A percentile compares a stretch with the other conserved stretches of the same genome.
Evolutionary conservation across 1,140 invertebrate genomes (phyloP).

Genomic region (Yoshiicerus persimilis): DNA sequence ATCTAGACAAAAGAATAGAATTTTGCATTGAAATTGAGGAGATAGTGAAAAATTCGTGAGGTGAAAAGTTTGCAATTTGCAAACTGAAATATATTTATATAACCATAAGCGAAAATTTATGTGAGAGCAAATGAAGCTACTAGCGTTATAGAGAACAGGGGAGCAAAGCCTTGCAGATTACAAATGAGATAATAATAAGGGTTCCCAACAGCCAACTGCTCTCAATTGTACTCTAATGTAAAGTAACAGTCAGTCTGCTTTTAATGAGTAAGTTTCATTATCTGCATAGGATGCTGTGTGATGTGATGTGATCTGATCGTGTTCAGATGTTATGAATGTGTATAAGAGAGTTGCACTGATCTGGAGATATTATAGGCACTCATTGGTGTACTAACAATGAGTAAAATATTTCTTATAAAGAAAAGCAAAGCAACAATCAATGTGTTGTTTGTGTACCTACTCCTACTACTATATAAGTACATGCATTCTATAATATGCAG

Average conservation of each 20-base stretch:
- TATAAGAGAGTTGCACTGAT: neutral
- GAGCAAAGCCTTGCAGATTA: neutral
- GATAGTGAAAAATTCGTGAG: neutral
- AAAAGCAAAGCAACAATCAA: neutral
- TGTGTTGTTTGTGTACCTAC: too few species aligned
- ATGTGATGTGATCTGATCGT: neutral
- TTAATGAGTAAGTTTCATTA: neutral
- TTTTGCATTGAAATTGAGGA: neutral
- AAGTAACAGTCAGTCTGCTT: neutral
- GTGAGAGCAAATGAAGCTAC: neutral
- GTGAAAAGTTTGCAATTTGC: constrained; percentile 6
- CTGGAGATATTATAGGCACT: neutral
- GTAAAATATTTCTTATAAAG: neutral
- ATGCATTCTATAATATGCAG: neutral
- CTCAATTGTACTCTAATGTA: neutral
- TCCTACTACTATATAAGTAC: neutral
- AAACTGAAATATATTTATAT: neutral
- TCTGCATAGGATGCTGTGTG: neutral
- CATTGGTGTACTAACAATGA: neutral
- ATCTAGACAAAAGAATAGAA: neutral
- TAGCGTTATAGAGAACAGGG: neutral
- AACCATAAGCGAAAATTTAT: neutral
- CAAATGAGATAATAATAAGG: neutral
- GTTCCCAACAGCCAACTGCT: neutral
- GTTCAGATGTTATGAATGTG: neutral